Evolutionary conservation across 2,113 vertebrate genomes (phyloP), one percentile per base, ranked within the genome.

Genomic region (Synchiropus splendidus): DNA sequence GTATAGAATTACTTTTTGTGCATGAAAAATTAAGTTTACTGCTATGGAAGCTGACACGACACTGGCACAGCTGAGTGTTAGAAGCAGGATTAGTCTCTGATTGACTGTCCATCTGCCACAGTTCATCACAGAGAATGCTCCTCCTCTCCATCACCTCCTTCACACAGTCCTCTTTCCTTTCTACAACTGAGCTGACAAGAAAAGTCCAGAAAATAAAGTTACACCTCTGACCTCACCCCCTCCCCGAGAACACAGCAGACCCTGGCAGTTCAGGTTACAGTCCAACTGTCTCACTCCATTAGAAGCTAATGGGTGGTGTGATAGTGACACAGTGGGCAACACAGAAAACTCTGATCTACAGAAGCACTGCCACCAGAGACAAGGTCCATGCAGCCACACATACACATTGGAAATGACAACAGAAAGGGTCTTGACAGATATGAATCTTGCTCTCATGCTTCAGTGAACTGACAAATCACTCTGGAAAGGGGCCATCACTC

Each of bases 391-490:
- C 44, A 64, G 45, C 50, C 51, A 49, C 42, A 12, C 55, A 8
- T 27, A 42, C 40, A 50, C 46, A 53, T 41, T 39, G 48, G 39
- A 36, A 46, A 18, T 46, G 45, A 53, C 41, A 58, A 42, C 45
- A 48, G 39, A 61, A 48, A 59, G 5, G 3, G 40, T 58, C 56
- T 54, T 63, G 43, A 66, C 61, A 66, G 1, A 12, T 39, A 51
- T n/a, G 44, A 60, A 61, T 49, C 56, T 55, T 11, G 1, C 1
- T 9, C 52, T 15, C 38, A 36, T 59, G 73, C 73, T 77, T 78
- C 75, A 65, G 6, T 60, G 75, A 78, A 61, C 75, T 73, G 73
- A 77, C 67, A 81, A 78, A 81, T 78, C 61, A 63, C 71, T 69
- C 74, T 75, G 73, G 71, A 73, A 61, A 35, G 42, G 56, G 11